Percentiles rank a stretch among this genome's conserved stretches.
Evolutionary conservation across 2,113 vertebrate species (phyloP).

Genomic region (Lepus americanus): DNA sequence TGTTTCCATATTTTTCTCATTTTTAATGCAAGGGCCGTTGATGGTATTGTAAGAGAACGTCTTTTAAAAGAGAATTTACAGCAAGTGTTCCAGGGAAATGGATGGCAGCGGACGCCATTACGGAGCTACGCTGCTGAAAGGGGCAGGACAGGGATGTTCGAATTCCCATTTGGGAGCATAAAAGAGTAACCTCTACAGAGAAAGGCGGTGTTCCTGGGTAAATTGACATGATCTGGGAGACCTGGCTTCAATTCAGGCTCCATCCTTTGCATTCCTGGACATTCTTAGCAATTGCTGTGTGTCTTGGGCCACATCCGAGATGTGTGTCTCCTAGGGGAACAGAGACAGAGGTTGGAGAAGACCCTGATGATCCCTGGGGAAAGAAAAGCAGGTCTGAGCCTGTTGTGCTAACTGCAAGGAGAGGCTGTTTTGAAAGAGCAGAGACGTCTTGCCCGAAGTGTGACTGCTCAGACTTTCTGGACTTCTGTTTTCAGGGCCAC

Average conservation of each 20-base stretch:
- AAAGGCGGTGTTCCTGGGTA: neutral
- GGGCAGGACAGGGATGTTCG: constrained; percentile 45
- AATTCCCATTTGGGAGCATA: constrained; percentile 59
- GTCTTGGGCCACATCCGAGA: neutral
- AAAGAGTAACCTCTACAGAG: constrained; percentile 41
- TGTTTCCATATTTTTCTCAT: constrained; percentile 82
- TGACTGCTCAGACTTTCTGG: neutral
- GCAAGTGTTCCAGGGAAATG: constrained; percentile 44
- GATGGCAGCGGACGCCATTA: neutral
- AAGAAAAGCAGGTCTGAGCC: neutral
- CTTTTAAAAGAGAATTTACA: constrained; percentile 77
- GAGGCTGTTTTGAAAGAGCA: neutral
- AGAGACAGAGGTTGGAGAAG: neutral
- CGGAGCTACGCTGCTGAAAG: neutral
- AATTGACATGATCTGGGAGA: constrained; percentile 38
- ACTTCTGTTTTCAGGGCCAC: neutral
- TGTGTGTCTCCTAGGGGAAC: rapidly evolving
- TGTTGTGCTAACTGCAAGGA: neutral
- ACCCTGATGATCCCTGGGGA: rapidly evolving
- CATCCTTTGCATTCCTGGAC: neutral
- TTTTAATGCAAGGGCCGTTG: constrained; percentile 77
- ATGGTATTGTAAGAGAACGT: constrained; percentile 70
- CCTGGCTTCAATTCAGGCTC: neutral
- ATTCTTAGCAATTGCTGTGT: neutral
- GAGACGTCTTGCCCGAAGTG: neutral